Conservation (phyloP, 2,113 vertebrate genomes). For the Serinus canaria region DNA sequence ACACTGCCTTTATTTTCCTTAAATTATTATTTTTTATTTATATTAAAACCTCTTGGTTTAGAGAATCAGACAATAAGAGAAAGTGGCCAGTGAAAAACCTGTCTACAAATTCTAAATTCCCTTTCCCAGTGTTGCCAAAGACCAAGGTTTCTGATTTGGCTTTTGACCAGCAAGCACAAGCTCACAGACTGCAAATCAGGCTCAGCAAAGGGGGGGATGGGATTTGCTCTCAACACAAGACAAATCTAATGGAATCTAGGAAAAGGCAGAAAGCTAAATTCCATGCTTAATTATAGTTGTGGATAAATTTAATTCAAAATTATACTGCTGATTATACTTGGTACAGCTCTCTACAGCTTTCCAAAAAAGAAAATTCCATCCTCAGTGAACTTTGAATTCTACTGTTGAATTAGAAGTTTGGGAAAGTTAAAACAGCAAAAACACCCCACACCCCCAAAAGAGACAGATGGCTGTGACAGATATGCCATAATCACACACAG, state of each 20-base stretch:
- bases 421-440: background rate
- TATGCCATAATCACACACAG: background rate
- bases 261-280: background rate
- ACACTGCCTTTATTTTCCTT: background rate
- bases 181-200: background rate
- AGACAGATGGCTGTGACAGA: background rate
- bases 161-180: rapidly evolving
- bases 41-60: background rate
- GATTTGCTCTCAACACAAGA: background rate
- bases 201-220: background rate
- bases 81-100: background rate
- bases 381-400: background rate
- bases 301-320: background rate
- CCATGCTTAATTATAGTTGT: background rate
- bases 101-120: background rate
- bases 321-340: background rate
- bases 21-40: background rate
- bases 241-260: background rate
- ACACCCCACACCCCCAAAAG: background rate
- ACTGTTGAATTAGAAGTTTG: background rate
- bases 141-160: background rate
- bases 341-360: background rate
- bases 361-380: background rate
- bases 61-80: background rate
- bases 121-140: background rate